A percentile compares a stretch with the other conserved stretches of the same genome.
phyloP scores from a whole-genome alignment of 2,888 invertebrate species.

The Noctua fimbriata region DNA sequence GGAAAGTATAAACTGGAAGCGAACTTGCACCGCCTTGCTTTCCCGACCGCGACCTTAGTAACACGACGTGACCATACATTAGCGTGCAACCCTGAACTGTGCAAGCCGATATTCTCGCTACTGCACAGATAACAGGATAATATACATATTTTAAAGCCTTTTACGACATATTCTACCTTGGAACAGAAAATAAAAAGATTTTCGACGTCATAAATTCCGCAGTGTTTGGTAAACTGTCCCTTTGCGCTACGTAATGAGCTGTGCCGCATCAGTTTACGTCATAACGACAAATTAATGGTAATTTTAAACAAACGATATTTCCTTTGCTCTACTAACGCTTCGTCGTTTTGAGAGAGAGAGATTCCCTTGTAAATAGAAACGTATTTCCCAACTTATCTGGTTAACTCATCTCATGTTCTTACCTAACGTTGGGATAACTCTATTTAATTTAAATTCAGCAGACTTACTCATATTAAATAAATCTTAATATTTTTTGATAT shows the following conservation, averaged over 20 bases:
- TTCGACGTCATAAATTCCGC: conserved; percentile 23
- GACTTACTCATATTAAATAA: neutral
- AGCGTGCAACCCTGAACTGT: conserved; percentile 49
- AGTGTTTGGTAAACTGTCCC: conserved; percentile 23
- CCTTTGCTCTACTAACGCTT: neutral
- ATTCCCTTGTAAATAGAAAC: conserved; percentile 26
- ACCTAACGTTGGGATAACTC: conserved; percentile 21
- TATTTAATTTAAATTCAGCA: conserved; percentile 8
- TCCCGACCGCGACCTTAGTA: conserved; percentile 50
- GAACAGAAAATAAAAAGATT: conserved; percentile 29
- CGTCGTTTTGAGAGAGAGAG: neutral
- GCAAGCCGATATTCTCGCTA: conserved; percentile 44
- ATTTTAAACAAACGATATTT: conserved; percentile 50
- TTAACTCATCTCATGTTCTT: conserved; percentile 8
- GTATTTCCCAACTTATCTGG: conserved; percentile 27
- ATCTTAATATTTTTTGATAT: conserved; percentile 23
- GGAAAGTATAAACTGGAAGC: conserved; percentile 35
- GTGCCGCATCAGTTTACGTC: conserved; percentile 48
- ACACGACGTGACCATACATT: conserved; percentile 42
- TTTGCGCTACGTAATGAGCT: conserved; percentile 28
- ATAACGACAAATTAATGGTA: conserved; percentile 44
- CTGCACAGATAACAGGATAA: conserved; percentile 35
- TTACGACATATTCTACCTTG: conserved; percentile 31
- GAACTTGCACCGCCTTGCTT: conserved; percentile 42
- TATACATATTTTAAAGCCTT: conserved; percentile 22